phyloP scores from a whole-genome alignment of 2,797 vertebrate species.

The Streptopelia turtur region DNA sequence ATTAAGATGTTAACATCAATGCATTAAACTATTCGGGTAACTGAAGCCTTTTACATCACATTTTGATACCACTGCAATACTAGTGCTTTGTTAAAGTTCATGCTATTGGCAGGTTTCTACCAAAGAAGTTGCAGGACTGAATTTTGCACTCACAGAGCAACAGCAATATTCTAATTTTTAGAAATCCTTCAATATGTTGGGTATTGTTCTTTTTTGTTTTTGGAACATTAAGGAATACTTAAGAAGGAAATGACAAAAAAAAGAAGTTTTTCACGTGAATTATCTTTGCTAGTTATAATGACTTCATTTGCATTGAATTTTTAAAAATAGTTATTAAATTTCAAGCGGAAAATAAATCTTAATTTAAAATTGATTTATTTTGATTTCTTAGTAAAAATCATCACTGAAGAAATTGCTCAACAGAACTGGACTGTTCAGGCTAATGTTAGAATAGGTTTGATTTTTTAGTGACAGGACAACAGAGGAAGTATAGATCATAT shows the following conservation, averaged over 20 bases:
- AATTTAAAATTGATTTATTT: not conserved
- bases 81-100: not conserved
- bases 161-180: not conserved
- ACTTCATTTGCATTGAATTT: conserved; percentile 1
- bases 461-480: not conserved
- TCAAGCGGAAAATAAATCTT: not conserved
- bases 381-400: not conserved
- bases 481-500: not conserved
- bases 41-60: not conserved
- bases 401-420: not conserved
- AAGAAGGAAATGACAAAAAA: not conserved
- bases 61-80: not conserved
- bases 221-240: not conserved
- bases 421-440: not conserved
- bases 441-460: not conserved
- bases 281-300: not conserved
- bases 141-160: not conserved
- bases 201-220: not conserved
- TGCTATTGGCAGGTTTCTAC: not conserved
- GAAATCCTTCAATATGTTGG: not conserved
- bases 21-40: not conserved
- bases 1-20: not conserved
- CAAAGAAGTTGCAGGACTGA: not conserved
- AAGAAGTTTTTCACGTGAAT: not conserved
- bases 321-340: not conserved